phyloP scores from a whole-genome alignment of 2,113 vertebrate species.

The Poeciliopsis occidentalis region DNA sequence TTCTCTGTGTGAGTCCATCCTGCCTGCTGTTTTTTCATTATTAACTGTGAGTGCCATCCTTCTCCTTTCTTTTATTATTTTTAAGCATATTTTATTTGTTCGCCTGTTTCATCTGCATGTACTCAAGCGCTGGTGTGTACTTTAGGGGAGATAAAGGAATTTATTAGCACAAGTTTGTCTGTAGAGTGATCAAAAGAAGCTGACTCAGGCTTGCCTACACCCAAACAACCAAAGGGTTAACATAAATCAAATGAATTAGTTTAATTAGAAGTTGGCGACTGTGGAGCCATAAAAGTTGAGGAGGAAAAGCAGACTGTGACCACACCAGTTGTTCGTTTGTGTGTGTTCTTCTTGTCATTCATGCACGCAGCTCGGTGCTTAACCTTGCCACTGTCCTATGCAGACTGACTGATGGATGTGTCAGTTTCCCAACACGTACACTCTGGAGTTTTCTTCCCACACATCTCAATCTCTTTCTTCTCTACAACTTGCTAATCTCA shows the following conservation, averaged over 20 bases:
- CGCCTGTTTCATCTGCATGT: slow-evolving; percentile 2
- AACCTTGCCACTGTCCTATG: slow-evolving; percentile 47
- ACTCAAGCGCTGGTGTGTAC: background rate
- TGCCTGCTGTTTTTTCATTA: slow-evolving; percentile 40
- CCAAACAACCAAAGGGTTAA: slow-evolving; percentile 48
- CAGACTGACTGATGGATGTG: slow-evolving; percentile 42
- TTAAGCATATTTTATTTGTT: slow-evolving; percentile 43
- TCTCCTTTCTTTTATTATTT: slow-evolving; percentile 28
- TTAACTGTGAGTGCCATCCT: slow-evolving; percentile 54
- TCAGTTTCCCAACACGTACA: slow-evolving; percentile 20
- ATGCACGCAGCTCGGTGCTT: slow-evolving; percentile 31
- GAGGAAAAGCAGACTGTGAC: slow-evolving; percentile 1
- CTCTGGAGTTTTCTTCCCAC: slow-evolving; percentile 12
- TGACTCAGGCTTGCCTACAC: slow-evolving; percentile 16
- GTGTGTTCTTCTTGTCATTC: slow-evolving; percentile 15
- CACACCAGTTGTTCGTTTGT: background rate
- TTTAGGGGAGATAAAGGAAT: slow-evolving; percentile 49
- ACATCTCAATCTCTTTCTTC: slow-evolving; percentile 18
- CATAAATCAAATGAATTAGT: slow-evolving; percentile 50
- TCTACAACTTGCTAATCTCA: slow-evolving; percentile 41
- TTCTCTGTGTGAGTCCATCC: slow-evolving; percentile 19
- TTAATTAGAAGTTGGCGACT: slow-evolving; percentile 44
- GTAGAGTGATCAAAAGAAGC: slow-evolving; percentile 30
- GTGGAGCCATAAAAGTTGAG: slow-evolving; percentile 25
- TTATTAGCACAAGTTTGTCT: slow-evolving; percentile 38